Evolutionary conservation across 2,797 vertebrate species (phyloP), one percentile per base, ranked within the genome.

Genomic region (Peromyscus attwateri): DNA sequence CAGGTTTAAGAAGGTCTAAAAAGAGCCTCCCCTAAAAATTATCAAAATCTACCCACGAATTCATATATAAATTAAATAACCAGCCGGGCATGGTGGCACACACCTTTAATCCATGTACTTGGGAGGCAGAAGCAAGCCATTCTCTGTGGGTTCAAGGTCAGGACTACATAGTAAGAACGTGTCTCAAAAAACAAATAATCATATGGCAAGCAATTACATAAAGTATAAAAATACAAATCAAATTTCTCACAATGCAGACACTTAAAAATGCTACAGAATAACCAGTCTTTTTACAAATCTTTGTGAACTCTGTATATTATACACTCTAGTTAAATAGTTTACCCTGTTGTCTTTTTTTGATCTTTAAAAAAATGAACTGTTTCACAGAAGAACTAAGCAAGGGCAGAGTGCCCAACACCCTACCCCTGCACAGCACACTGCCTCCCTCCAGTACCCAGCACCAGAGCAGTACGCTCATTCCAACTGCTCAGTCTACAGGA

Each of bases 281-380:
- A 64, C 27, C 27, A 90, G 29, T 90, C 52, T 60, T 79, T 80
- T 49, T 62, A 94, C 1, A 96, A 81, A 91, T 46, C 73, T 76
- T 62, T 11, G 34, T 17, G 25, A 29, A 14, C 0, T 6, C 89
- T 92, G 23, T 43, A 83, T 43, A 82, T 43, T 84, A 87, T 68
- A 34, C 75, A 87, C 55, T 87, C 64, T 73, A 97, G 79, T 92
- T 94, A 81, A 94, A 92, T 37, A 94, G 3, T 29, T 79, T 68
- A 29, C 23, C 21, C 76, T 37, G 57, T 90, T 91, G 82, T 37
- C 57, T 85, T 87, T 40, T 81, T 87, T 83, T 70, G 13, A 31
- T 84, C 46, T 92, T 75, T 43, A 62, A 46, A 21, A 89, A 34
- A 92, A 21, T n/a, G 66, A 87, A 55, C 9, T n/a, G 34, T 73